Evolutionary conservation across 2,797 vertebrate genomes (phyloP), one percentile per base, ranked within the genome.

Genomic region (Smutsia temminckii): DNA sequence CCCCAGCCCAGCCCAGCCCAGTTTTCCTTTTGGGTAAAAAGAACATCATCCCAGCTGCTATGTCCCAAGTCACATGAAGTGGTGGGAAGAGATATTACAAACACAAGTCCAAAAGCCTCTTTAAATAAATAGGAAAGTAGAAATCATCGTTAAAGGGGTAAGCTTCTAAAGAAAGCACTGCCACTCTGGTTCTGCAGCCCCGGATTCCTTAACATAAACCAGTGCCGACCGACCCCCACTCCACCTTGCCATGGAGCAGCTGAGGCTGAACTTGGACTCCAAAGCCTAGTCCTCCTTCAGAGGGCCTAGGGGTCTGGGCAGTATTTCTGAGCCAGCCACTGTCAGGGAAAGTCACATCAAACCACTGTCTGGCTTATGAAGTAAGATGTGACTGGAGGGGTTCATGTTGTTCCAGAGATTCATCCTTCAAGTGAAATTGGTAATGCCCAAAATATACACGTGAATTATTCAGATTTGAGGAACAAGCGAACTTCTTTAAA

Each of bases 11-110:
- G 75, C 46, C 64, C 89, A 74, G 84, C 20, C 71, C 84, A 90
- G 71, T 55, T 95, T 96, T 94, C 97, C 96, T 80, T 89, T 59
- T 94, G 92, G 32, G 87, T 92, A 88, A 95, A 96, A 92, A 92
- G 95, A 94, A 77, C 74, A 66, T 74, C 85, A 59, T 72, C 85
- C 34, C 81, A 79, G 89, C 80, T 92, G 95, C 77, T 75, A 18
- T 55, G 57, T 94, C 89, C 95, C 92, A 92, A 88, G 91, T 93
- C 93, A 92, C 84, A 75, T 85, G 85, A 91, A 77, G 81, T 49
- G 72, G 61, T 6, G 8, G 90, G 94, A 94, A 74, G 59, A 75
- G 49, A 85, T 66, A 80, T 93, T 37, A 46, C 83, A 96, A 96
- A 94, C 93, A 94, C 25, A 46, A 51, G 46, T 40, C 90, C 85